Evolutionary conservation across 2,888 invertebrate species (phyloP), one percentile per base, ranked within the genome.

Genomic region (Nomada lathburiana): DNA sequence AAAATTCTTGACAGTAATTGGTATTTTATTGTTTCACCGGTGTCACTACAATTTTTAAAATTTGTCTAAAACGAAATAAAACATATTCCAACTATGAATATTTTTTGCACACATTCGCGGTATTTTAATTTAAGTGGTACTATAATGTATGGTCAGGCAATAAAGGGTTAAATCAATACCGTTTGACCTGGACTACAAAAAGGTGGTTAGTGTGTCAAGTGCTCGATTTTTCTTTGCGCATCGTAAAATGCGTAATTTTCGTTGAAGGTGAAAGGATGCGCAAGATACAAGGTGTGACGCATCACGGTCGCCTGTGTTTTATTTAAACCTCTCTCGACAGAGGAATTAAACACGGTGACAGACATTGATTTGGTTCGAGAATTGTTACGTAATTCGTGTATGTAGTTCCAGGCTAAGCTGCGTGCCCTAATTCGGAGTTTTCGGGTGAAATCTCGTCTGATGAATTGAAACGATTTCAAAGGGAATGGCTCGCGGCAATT

Each of bases 351-450:
- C 42, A 69, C 57, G 65, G 44, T 57, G 53, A 80, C 65, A 57
- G 44, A 29, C 47, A 70, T 71, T 52, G 71, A 80, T 85, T 55
- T 68, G 47, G 52, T 73, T 71, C 57, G 29, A 47, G 16, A 7
- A 9, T 13, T 44, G 71, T 85, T 77, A 75, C 55, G 74, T 72
- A 82, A 71, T 7, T 36, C 82, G 13, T 18, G 47, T n/a, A 18
- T 53, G 53, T 57, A 68, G 69, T 69, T 65, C 63, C 63, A 59
- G 63, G 71, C 68, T 55, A 62, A 47, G 20, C 60, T 20, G 26
- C 18, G 63, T 78, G 78, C 64, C 74, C 78, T 52, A 69, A 81
- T 78, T 78, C 65, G 44, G 53, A 4, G 42, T 64, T 64, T 78
- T 60, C 63, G 11, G 64, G 52, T 64, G 67, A 67, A 76, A 55